Evolutionary conservation across 2,113 vertebrate genomes (phyloP), one percentile per base, ranked within the genome.

Genomic region (Myiopsitta monachus): DNA sequence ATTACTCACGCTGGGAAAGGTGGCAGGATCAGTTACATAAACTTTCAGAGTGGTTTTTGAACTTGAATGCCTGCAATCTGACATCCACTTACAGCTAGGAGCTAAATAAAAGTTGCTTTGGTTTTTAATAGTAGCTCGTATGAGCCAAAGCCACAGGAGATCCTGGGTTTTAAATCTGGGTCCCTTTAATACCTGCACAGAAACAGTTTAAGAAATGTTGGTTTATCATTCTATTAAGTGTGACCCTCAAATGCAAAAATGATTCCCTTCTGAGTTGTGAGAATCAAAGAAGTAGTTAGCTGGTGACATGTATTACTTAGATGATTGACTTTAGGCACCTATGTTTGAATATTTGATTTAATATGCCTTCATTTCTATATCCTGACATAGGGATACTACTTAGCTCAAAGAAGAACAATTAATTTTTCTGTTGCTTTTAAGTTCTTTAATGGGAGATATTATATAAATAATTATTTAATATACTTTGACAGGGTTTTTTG

Each of bases 381-480:
- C 47, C 57, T 46, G 87, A 82, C 78, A 88, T n/a, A 47, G 39
- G 11, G 36, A 94, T 84, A 41, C 19, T 69, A 17, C 76, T 89
- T 76, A 66, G 47, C 74, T 88, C 51, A 88, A 94, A 94, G 52
- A 83, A 83, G 61, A 90, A 74, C 4, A 83, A 83, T 91, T 88
- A 70, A 44, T 70, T 95, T 91, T 90, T 85, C 66, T 63, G 54
- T 79, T 78, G 54, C 87, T 93, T 96, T 96, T 79, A 92, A 87
- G 77, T 95, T 90, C 57, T 88, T 90, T 95, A 90, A 92, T 66
- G 49, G 57, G 86, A 87, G 57, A 81, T 54, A 26, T 77, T 87
- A 73, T 41, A 89, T 68, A 95, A 87, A 94, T 91, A 87, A 89
- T 90, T 86, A 95, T 91, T 92, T 92, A 66, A 92, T 84, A 84